These are phyloP conservation scores for Protosalanx chinensis DNA, from an alignment of 2,797 vertebrate genomes.

Conservation along the genomic window DNA sequence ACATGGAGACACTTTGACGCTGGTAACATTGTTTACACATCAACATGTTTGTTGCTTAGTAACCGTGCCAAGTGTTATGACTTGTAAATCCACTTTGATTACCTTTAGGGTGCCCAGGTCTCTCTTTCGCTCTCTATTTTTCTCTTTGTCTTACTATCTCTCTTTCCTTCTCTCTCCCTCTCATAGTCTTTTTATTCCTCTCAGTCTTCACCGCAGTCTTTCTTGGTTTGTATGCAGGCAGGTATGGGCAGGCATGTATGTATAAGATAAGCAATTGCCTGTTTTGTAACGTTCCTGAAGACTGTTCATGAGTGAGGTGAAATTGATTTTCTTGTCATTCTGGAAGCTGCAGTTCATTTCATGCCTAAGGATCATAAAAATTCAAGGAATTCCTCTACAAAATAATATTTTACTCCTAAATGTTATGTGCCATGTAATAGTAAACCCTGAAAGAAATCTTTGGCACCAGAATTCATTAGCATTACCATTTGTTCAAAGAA, in stretches of 20 bases:
- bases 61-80: slow-evolving; percentile 58
- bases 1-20: slow-evolving; percentile 55
- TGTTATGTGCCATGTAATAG: not conserved
- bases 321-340: not conserved
- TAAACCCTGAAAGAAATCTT: slow-evolving; percentile 3
- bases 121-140: no score
- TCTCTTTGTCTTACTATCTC: no score
- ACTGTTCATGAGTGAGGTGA: not conserved
- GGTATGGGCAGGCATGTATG: not conserved
- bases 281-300: not conserved
- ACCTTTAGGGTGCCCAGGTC: slow-evolving; percentile 43
- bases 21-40: slow-evolving; percentile 71
- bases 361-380: not conserved
- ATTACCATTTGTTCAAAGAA: not conserved
- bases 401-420: not conserved
- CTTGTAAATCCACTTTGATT: slow-evolving; percentile 59
- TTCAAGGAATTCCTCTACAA: not conserved
- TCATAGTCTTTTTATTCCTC: no score
- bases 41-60: slow-evolving; percentile 73
- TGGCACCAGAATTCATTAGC: slow-evolving; percentile 1
- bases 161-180: no score
- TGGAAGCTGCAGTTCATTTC: not conserved
- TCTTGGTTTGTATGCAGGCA: not conserved
- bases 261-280: not conserved
- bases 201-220: no score